Conservation (phyloP, 2,113 vertebrate genomes). For the Calypte anna region DNA sequence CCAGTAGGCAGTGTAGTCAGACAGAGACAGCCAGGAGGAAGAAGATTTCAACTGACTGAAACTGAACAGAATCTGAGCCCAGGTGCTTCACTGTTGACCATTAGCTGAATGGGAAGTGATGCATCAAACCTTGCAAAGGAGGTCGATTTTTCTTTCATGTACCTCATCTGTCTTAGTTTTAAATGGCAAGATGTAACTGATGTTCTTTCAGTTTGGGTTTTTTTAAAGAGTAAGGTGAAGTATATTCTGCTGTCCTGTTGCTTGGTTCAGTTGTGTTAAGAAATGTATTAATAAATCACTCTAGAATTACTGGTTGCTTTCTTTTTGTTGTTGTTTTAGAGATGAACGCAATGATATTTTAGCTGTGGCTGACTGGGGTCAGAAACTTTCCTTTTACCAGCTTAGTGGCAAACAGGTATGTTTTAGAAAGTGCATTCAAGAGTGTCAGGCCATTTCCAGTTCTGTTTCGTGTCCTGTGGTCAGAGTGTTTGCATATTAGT, state of each 20-base stretch:
- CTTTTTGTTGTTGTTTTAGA: slow-evolving; percentile 74
- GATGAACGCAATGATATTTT: slow-evolving; percentile 96
- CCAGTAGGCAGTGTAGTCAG: slow-evolving; percentile 72
- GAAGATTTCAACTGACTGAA: slow-evolving; percentile 66
- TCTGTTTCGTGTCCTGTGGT: not conserved
- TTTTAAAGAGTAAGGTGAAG: not conserved
- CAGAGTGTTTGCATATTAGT: not conserved
- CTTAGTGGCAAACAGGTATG: slow-evolving; percentile 96
- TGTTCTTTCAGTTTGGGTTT: not conserved
- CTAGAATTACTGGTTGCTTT: not conserved
- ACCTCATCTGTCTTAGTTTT: not conserved
- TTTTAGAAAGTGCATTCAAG: not conserved
- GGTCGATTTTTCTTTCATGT: not conserved
- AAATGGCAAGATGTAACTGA: not conserved
- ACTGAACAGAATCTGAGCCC: not conserved
- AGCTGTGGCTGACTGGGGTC: slow-evolving; percentile 97
- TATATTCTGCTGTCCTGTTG: not conserved
- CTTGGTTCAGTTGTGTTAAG: not conserved
- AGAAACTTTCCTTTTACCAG: slow-evolving; percentile 96
- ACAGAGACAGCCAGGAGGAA: slow-evolving; percentile 61
- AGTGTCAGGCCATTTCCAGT: not conserved
- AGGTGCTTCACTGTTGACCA: not conserved
- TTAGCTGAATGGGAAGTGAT: not conserved
- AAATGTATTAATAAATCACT: not conserved
- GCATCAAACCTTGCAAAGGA: not conserved